Evolutionary conservation across 2,797 vertebrate species (phyloP).

Genomic region (Chelon auratus): DNA sequence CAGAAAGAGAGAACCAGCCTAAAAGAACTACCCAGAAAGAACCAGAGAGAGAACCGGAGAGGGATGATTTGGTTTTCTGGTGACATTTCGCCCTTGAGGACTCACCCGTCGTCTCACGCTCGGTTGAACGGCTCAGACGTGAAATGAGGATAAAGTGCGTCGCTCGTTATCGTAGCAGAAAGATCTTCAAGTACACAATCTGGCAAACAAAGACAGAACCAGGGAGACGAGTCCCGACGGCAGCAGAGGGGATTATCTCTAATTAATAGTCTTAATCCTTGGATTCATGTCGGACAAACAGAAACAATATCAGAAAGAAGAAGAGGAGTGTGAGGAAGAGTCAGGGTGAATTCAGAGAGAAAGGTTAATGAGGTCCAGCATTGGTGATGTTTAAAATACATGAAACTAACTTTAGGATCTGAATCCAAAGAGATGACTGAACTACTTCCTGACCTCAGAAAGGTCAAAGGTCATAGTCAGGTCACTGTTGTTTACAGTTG

Average conservation of each 20-base stretch:
- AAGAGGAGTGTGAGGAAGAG: too few species aligned
- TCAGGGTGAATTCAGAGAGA: neutral
- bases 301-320: slow-evolving; percentile 26
- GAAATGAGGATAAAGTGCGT: slow-evolving; percentile 55
- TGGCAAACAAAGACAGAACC: slow-evolving; percentile 22
- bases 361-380: neutral
- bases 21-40: too few species aligned
- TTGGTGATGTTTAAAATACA: too few species aligned
- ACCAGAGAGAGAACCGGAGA: neutral
- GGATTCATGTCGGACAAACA: slow-evolving; percentile 48
- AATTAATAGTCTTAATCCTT: slow-evolving; percentile 54
- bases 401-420: too few species aligned
- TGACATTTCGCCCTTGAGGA: slow-evolving; percentile 65
- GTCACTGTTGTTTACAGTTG: too few species aligned
- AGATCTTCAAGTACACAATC: slow-evolving; percentile 41
- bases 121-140: slow-evolving; percentile 50
- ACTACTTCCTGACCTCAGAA: too few species aligned
- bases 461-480: too few species aligned
- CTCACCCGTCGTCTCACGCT: slow-evolving; percentile 60
- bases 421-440: too few species aligned
- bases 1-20: too few species aligned
- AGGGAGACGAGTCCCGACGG: slow-evolving; percentile 5
- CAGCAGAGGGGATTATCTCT: slow-evolving; percentile 54
- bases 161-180: neutral
- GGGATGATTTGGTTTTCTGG: slow-evolving; percentile 30